Evolutionary conservation across 1,140 invertebrate species (phyloP).

Genomic region (Zeugodacus cucurbitae): DNA sequence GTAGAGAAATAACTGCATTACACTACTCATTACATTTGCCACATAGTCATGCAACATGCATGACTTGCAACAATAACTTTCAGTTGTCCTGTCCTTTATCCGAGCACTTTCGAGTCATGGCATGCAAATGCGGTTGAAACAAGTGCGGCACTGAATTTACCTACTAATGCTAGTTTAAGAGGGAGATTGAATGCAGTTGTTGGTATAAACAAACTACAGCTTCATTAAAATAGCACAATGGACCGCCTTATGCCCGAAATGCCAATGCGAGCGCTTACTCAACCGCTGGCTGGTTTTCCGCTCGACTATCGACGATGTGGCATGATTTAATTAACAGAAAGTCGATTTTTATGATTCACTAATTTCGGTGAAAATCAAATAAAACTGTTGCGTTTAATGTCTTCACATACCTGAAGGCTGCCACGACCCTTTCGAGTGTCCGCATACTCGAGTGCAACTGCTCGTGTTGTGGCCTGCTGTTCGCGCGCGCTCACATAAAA

Average conservation of each 20-base stretch:
- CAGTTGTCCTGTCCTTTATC: neutral
- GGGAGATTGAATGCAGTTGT: neutral
- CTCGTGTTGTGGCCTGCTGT: neutral
- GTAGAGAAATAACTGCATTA: too few relatives aligned
- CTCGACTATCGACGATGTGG: neutral
- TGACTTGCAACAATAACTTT: neutral
- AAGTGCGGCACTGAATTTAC: neutral
- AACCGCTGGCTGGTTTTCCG: neutral
- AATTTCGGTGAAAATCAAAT: slow-evolving; percentile 37
- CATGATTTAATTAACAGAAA: slow-evolving; percentile 32
- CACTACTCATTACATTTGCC: too few relatives aligned
- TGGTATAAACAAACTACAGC: neutral
- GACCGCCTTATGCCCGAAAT: neutral
- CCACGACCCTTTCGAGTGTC: neutral
- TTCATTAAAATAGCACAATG: neutral
- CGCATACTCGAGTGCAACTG: too few relatives aligned
- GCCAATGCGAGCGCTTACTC: neutral
- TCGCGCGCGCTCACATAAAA: neutral
- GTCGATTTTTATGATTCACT: slow-evolving; percentile 23
- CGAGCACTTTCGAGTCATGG: neutral
- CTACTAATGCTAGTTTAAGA: neutral
- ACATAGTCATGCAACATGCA: neutral
- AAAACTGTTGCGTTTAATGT: slow-evolving; percentile 12
- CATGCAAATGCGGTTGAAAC: neutral
- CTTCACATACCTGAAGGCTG: neutral